A percentile compares a stretch with the other conserved stretches of the same genome.
phyloP scores from a whole-genome alignment of 1,140 invertebrate species.

The Drosophila cardini region DNA sequence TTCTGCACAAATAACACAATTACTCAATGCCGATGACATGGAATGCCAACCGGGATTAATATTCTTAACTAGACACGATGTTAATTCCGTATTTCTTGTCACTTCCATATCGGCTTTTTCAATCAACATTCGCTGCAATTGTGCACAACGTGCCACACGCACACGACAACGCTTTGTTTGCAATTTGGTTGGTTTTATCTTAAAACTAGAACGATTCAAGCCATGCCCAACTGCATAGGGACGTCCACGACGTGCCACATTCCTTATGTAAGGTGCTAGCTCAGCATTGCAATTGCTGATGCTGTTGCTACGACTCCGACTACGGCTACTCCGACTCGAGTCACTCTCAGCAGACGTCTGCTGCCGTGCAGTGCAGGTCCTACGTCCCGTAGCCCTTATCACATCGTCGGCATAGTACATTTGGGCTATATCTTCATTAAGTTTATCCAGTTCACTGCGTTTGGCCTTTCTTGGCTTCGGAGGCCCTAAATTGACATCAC shows the following conservation, averaged over 20 bases:
- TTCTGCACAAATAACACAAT: constrained; percentile 85
- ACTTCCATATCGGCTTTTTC: background rate
- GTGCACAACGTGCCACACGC: background rate
- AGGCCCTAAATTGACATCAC: background rate
- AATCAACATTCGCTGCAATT: background rate
- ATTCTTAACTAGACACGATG: constrained; percentile 2
- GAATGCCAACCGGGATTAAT: constrained; percentile 54
- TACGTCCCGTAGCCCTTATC: constrained; percentile 85
- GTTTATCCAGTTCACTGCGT: constrained; percentile 86
- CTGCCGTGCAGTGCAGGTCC: constrained; percentile 78
- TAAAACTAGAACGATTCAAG: constrained; percentile 6
- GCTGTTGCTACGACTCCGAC: constrained; percentile 8
- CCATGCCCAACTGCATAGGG: background rate
- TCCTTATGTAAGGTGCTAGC: constrained; percentile 30
- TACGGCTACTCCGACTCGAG: background rate
- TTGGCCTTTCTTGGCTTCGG: constrained; percentile 24
- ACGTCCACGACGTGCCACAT: constrained; percentile 59
- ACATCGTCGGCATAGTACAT: constrained; percentile 86
- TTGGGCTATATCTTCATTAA: constrained; percentile 87
- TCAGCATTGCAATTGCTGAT: background rate
- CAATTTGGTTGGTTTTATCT: background rate
- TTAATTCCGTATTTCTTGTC: too few species aligned
- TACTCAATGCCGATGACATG: constrained; percentile 4
- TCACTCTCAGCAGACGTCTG: background rate
- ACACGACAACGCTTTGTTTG: background rate